Evolutionary conservation across 2,888 invertebrate genomes (phyloP), one percentile per base, ranked within the genome.

Genomic region (Elysia crispata): DNA sequence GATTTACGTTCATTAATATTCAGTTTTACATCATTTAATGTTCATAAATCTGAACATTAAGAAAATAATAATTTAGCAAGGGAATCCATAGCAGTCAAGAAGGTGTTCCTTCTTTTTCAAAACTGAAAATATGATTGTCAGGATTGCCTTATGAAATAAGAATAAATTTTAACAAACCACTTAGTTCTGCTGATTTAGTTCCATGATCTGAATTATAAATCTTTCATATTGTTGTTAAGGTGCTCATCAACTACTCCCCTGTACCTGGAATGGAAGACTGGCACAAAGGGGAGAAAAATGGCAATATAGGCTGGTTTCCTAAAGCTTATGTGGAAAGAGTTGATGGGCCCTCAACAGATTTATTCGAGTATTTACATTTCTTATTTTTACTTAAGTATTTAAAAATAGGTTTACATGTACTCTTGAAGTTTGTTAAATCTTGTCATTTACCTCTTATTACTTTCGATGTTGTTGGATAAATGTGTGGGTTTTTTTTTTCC

Each of bases 281-380:
- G 92, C 93, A 97, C 87, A 97, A 97, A 85, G 99, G 99, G 0
- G 96, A 96, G 88, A 95, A 97, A 49, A 94, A 96, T 89, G 98
- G 97, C 1, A 95, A 96, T 83, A 95, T 96, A 0, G 98, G 98
- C 0, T 98, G 98, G 97, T 98, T 98, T 93, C 98, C 98, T 0
- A 97, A 98, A 92, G 96, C 97, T 0, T 98, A 98, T 91, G 98
- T 90, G 18, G 89, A 91, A 77, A 76, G 76, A 33, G 67, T 74
- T 31, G 82, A 81, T n/a, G 85, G 82, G 66, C 73, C 83, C 28
- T 57, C 81, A 8, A 77, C 83, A 18, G 83, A 85, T 79, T 76
- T 81, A 31, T 84, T 85, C 72, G 81, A 83, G 85, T 85, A 75
- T 60, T 33, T 31, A 5, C 0, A 6, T 31, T 54, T 25, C 60